Base-by-base conservation (phyloP, 2,113 vertebrate genomes). In the Zosterops borbonicus region DNA sequence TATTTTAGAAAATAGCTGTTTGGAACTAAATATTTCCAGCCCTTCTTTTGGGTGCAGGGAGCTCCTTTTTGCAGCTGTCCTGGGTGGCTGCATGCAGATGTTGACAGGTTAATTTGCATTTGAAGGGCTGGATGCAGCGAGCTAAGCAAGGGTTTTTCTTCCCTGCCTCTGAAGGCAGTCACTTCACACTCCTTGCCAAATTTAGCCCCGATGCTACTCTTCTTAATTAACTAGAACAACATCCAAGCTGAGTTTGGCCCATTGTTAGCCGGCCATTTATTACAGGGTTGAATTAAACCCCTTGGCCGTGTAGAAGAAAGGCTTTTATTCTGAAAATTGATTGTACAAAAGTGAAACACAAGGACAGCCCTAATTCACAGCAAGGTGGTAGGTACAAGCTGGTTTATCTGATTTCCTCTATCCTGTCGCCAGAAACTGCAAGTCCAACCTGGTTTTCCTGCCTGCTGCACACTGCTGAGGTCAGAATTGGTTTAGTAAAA, bases 81-180 rank as follows among this genome's bases (percentile, higher is more conserved):
- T 87, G 77, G 31, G 88, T 64, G 92, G 93, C 90, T 89, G 68
- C 83, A 64, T 92, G 95, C 96, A 97, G 95, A 95, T 94, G 90
- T 96, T 97, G 93, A 89, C 93, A 96, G 90, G 93, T 95, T 94
- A 49, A 97, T 96, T 97, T 97, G 97, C 96, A 96, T 97, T 95
- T 97, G 93, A 97, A 97, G 96, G 70, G 93, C 90, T 89, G 89
- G 86, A 74, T 96, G 94, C 92, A 87, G 81, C 42, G 91, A 97
- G 86, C 63, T 89, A 91, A 96, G 96, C 77, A 59, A 84, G 86
- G 63, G 63, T 83, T 96, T 95, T 95, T 95, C 93, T 97, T 96
- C 95, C 87, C 68, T 77, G 83, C 17, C 71, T 96, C 94, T 60
- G 69, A 96, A 92, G 77, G 76, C 93, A 95, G 75, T 89, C 84